phyloP scores from a whole-genome alignment of 2,113 vertebrate genomes.

The Pelusios castaneus region DNA sequence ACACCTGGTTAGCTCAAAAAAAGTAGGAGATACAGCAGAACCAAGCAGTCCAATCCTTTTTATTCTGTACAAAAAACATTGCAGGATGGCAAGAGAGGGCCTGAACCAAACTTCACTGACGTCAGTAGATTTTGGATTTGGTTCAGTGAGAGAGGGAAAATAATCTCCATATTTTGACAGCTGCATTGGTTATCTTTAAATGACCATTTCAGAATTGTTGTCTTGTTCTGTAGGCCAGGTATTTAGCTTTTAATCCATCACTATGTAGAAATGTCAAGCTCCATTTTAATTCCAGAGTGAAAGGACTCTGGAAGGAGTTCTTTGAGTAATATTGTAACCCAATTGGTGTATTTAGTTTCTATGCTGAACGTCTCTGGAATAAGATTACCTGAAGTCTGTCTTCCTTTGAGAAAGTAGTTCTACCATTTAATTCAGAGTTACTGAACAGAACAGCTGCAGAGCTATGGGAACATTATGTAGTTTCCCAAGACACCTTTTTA shows the following conservation, averaged over 20 bases:
- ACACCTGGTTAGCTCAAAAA: background rate
- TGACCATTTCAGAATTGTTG: background rate
- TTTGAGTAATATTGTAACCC: background rate
- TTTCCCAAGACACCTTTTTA: background rate
- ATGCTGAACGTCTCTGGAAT: background rate
- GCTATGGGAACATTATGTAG: background rate
- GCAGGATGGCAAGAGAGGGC: background rate
- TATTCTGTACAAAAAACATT: background rate
- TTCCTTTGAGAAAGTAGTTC: background rate
- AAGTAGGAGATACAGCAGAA: background rate
- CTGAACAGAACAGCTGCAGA: background rate
- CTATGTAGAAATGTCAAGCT: background rate
- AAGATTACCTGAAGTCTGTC: background rate
- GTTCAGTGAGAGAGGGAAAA: background rate
- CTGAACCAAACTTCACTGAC: background rate
- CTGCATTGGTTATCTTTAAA: background rate
- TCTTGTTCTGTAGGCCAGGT: background rate
- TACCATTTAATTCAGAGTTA: background rate
- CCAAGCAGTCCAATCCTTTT: background rate
- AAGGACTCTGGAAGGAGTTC: background rate
- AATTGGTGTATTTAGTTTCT: background rate
- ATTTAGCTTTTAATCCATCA: background rate
- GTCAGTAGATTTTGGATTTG: background rate
- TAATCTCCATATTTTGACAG: background rate
- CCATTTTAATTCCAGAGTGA: constrained; percentile 6